phyloP scores from a whole-genome alignment of 1,140 invertebrate species.

The Heliconius congener region DNA sequence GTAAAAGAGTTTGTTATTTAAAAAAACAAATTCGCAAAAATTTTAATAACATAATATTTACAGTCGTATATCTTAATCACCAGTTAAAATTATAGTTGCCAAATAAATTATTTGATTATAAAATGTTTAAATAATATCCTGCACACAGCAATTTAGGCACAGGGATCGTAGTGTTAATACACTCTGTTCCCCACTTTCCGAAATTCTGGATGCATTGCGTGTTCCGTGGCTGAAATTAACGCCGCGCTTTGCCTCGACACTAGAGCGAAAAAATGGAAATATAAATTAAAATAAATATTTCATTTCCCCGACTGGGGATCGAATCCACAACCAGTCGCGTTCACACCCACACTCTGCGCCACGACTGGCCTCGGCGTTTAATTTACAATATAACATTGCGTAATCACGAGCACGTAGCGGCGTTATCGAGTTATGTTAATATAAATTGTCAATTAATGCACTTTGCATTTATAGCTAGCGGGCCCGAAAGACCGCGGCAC shows the following conservation, averaged over 20 bases:
- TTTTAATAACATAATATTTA: background rate
- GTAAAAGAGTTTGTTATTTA: background rate
- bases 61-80: background rate
- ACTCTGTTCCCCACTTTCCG: too few species aligned
- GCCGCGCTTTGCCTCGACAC: too few species aligned
- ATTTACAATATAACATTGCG: slow-evolving; percentile 36
- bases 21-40: background rate
- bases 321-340: too few species aligned
- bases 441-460: slow-evolving; percentile 41
- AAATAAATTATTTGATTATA: background rate
- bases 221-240: too few species aligned
- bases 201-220: too few species aligned
- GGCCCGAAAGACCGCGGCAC: slow-evolving; percentile 36
- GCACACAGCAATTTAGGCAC: too few species aligned
- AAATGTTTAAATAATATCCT: slow-evolving; percentile 6
- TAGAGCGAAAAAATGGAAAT: too few species aligned
- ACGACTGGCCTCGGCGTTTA: background rate
- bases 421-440: slow-evolving; percentile 38
- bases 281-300: too few species aligned
- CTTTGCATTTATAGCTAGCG: slow-evolving; percentile 25
- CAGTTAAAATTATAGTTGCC: background rate
- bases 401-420: slow-evolving; percentile 25
- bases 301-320: too few species aligned
- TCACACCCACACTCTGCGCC: too few species aligned
- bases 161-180: too few species aligned